Conservation (phyloP, 2,888 invertebrate species). For the Lissocephala sabroskyi region DNA sequence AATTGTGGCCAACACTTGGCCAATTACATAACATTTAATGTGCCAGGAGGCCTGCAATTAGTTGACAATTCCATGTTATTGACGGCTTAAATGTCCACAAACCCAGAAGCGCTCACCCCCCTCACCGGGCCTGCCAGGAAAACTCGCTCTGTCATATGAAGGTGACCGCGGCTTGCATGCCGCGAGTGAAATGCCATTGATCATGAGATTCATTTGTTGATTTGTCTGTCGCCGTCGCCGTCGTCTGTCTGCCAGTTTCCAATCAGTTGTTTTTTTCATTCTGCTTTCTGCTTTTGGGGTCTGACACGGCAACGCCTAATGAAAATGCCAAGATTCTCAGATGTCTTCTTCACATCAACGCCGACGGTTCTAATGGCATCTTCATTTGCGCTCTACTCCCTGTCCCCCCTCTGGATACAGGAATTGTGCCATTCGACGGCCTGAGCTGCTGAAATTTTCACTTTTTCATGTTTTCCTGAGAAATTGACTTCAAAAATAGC, state of each 20-base stretch:
- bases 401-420: too few species aligned
- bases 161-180: background rate
- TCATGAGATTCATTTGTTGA: conserved; percentile 37
- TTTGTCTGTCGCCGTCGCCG: conserved; percentile 13
- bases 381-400: conserved; percentile 3
- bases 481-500: conserved; percentile 52
- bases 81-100: too few species aligned
- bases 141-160: too few species aligned
- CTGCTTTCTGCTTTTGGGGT: conserved; percentile 17
- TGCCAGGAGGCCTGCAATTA: too few species aligned
- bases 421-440: conserved; percentile 42
- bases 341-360: conserved; percentile 9
- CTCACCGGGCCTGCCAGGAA: background rate
- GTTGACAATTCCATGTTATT: too few species aligned
- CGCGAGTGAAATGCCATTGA: conserved; percentile 37
- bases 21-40: too few species aligned
- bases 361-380: conserved; percentile 29
- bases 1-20: too few species aligned
- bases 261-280: conserved; percentile 36
- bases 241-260: conserved; percentile 4
- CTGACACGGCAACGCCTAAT: conserved; percentile 6
- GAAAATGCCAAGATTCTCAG: conserved; percentile 6
- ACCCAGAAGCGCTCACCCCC: background rate
- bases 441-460: conserved; percentile 36
- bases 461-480: conserved; percentile 47